Percentiles rank a stretch among this genome's conserved stretches.
Conservation (phyloP, 2,888 invertebrate genomes). For the Odontothrips loti region DNA sequence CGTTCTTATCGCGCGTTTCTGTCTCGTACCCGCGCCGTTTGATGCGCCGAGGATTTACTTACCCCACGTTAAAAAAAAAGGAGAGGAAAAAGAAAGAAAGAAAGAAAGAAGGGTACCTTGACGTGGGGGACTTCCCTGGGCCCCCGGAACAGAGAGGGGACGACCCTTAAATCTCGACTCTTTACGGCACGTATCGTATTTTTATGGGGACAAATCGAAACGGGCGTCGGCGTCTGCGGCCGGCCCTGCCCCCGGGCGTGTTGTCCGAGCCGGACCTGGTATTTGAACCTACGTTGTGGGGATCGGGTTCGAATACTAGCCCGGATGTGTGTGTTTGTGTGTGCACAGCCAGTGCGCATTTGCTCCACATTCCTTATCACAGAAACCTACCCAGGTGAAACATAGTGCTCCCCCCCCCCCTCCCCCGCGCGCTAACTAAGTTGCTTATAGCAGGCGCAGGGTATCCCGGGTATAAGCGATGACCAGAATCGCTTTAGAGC, state of each 20-base stretch:
- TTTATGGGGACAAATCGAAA: slow-evolving; percentile 26
- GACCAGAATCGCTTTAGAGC: slow-evolving; percentile 15
- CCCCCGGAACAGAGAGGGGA: too few relatives aligned
- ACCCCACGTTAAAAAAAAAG: neutral
- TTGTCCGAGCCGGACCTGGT: neutral
- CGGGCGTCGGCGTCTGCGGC: neutral
- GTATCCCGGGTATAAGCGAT: neutral
- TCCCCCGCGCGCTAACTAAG: neutral
- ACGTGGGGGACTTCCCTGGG: too few relatives aligned
- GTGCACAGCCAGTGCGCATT: neutral
- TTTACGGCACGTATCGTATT: slow-evolving; percentile 10
- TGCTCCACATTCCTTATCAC: neutral
- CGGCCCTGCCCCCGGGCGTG: neutral
- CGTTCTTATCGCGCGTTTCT: neutral
- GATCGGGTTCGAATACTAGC: neutral
- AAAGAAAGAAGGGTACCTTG: neutral
- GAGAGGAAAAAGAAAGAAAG: neutral
- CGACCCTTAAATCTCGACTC: neutral
- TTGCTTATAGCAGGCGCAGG: neutral
- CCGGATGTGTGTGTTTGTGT: neutral
- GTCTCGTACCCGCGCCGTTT: neutral
- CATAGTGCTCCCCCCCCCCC: too few relatives aligned
- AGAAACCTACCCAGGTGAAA: too few relatives aligned
- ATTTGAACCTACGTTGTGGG: neutral
- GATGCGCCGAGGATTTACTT: neutral